Conservation (phyloP, 2,888 invertebrate species). For the Mamestra brassicae region DNA sequence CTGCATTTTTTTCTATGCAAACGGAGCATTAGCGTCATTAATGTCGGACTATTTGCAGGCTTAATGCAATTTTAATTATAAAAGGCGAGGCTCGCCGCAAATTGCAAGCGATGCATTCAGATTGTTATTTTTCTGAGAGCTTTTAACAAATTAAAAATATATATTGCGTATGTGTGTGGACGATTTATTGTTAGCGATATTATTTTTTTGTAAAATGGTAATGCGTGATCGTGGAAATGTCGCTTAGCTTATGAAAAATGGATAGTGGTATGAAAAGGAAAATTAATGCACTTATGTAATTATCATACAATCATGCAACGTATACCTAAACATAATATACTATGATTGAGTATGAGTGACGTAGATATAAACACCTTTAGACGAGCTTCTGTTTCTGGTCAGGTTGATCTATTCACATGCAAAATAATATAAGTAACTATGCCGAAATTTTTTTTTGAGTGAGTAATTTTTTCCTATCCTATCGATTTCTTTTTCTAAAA, state of each 20-base stretch:
- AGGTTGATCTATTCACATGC: no score
- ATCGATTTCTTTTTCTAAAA: no score
- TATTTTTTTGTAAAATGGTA: slow-evolving; percentile 48
- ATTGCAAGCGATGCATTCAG: slow-evolving; percentile 85
- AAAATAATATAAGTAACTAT: no score
- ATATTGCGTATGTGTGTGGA: slow-evolving; percentile 56
- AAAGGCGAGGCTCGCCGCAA: slow-evolving; percentile 85
- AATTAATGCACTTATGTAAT: slow-evolving; percentile 22
- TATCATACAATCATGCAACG: not conserved
- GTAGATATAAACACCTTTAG: no score
- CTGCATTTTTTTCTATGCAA: slow-evolving; percentile 83
- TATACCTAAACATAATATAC: no score
- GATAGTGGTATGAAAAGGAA: slow-evolving; percentile 11
- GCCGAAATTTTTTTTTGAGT: no score
- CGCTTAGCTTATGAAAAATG: slow-evolving; percentile 54
- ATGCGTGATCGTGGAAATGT: slow-evolving; percentile 52
- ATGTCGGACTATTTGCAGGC: slow-evolving; percentile 80
- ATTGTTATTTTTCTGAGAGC: slow-evolving; percentile 88
- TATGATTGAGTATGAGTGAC: no score
- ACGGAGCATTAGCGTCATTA: slow-evolving; percentile 86
- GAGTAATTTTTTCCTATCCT: no score
- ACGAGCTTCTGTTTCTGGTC: no score
- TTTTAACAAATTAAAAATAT: slow-evolving; percentile 89
- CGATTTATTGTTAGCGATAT: slow-evolving; percentile 52
- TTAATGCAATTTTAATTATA: slow-evolving; percentile 91